Conservation (phyloP, 1,140 invertebrate genomes). For the Eueides isabella region DNA sequence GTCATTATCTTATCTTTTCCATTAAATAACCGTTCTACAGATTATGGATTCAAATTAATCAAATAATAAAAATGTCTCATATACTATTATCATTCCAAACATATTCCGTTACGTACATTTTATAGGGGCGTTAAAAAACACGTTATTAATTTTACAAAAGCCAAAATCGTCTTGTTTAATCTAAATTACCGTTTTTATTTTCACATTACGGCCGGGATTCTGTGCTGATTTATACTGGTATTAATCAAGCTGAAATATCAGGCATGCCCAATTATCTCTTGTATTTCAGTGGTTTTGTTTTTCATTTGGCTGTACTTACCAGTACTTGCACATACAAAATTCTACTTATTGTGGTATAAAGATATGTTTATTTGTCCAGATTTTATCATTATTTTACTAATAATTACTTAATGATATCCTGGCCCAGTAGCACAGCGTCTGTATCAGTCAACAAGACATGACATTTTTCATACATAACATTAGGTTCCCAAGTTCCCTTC, state of each 20-base stretch:
- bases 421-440: no score
- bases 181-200: conserved; percentile 57
- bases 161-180: conserved; percentile 52
- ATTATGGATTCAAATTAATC: no score
- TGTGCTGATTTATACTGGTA: conserved; percentile 55
- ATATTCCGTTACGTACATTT: conserved; percentile 42
- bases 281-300: conserved; percentile 49
- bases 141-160: conserved; percentile 49
- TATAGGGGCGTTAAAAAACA: conserved; percentile 45
- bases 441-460: no score
- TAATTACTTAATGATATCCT: no score
- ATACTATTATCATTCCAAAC: conserved; percentile 27
- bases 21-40: no score
- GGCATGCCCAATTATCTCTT: conserved; percentile 55
- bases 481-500: no score
- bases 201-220: conserved; percentile 50
- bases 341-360: conserved; percentile 17
- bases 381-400: background rate
- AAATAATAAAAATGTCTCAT: conserved; percentile 29
- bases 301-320: background rate
- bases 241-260: conserved; percentile 60
- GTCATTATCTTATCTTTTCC: no score
- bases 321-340: conserved; percentile 31
- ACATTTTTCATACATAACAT: no score
- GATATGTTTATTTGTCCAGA: conserved; percentile 1